Conservation (phyloP, 1,140 invertebrate species). For the Drosophila mojavensis region DNA sequence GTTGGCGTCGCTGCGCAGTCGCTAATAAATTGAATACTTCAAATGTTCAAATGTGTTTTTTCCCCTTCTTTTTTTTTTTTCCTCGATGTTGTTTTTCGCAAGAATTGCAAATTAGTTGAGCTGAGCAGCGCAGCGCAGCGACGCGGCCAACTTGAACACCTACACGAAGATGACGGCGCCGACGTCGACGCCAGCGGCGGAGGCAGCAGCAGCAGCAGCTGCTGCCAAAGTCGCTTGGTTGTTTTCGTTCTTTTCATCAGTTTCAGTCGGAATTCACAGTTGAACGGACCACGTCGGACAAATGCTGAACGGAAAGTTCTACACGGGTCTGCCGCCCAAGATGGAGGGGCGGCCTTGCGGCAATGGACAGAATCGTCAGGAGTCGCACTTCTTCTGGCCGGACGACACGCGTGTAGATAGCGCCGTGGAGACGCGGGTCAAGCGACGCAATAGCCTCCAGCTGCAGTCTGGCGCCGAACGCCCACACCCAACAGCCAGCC, state of each 20-base stretch:
- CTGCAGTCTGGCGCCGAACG: conserved; percentile 24
- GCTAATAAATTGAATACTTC: conserved; percentile 67
- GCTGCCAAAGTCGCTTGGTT: conserved; percentile 16
- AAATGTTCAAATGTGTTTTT: conserved; percentile 50
- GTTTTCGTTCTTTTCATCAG: conserved; percentile 54
- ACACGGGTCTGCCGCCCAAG: conserved; percentile 77
- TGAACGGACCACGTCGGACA: conserved; percentile 18
- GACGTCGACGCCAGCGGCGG: conserved; percentile 29
- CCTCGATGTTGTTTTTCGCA: conserved; percentile 62
- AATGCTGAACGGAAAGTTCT: conserved; percentile 82
- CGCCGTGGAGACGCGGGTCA: conserved; percentile 61
- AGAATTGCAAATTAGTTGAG: conserved; percentile 80
- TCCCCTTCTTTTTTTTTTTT: conserved; percentile 6
- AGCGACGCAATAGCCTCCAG: conserved; percentile 67
- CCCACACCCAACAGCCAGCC: conserved; percentile 5
- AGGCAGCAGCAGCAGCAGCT: conserved; percentile 4
- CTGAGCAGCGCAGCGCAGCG: conserved; percentile 26
- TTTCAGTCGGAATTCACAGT: conserved; percentile 58
- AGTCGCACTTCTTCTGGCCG: conserved; percentile 81
- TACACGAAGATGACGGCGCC: conserved; percentile 57
- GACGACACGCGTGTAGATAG: conserved; percentile 70
- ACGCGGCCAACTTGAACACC: conserved; percentile 54
- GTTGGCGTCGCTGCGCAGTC: conserved; percentile 28
- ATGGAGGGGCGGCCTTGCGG: conserved; percentile 68
- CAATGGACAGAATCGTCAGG: conserved; percentile 59